Evolutionary conservation across 1,140 invertebrate species (phyloP).

Genomic region (Zaprionus africanus): DNA sequence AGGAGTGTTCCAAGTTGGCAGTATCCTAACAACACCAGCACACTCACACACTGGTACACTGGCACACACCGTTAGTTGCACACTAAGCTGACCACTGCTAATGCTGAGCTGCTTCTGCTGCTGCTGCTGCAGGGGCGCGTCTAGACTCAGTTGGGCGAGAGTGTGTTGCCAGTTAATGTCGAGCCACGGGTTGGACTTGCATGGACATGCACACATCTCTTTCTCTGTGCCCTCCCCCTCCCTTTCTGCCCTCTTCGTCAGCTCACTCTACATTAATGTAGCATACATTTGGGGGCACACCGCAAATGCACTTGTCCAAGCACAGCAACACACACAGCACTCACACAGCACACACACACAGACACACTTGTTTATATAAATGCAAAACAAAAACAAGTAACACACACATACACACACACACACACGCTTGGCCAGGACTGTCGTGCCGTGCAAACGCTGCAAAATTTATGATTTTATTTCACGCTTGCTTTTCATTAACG

Average conservation of each 20-base stretch:
- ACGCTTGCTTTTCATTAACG: slow-evolving; percentile 83
- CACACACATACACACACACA: slow-evolving; percentile 16
- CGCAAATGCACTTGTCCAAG: slow-evolving; percentile 73
- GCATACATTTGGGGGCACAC: slow-evolving; percentile 68
- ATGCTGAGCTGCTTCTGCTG: slow-evolving; percentile 12
- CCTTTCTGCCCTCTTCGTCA: slow-evolving; percentile 12
- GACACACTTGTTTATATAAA: slow-evolving; percentile 51
- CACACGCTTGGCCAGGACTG: slow-evolving; percentile 14
- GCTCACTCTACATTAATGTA: slow-evolving; percentile 67
- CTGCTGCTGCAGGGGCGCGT: slow-evolving; percentile 30
- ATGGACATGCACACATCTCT: slow-evolving; percentile 16
- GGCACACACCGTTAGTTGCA: slow-evolving; percentile 24
- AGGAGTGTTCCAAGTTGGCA: slow-evolving; percentile 14
- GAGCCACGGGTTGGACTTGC: slow-evolving; percentile 38
- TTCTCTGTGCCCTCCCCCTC: background rate
- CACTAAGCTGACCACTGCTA: slow-evolving; percentile 64
- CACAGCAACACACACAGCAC: slow-evolving; percentile 23
- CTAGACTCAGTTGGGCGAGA: slow-evolving; percentile 50
- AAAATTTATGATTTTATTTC: slow-evolving; percentile 83
- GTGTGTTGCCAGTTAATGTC: slow-evolving; percentile 50
- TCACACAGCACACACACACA: slow-evolving; percentile 19
- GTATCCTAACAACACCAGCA: slow-evolving; percentile 34
- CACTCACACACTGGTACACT: background rate
- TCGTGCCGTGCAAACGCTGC: slow-evolving; percentile 53
- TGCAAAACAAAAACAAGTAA: slow-evolving; percentile 57